phyloP scores from a whole-genome alignment of 2,113 vertebrate genomes.

The Charadrius vociferus region DNA sequence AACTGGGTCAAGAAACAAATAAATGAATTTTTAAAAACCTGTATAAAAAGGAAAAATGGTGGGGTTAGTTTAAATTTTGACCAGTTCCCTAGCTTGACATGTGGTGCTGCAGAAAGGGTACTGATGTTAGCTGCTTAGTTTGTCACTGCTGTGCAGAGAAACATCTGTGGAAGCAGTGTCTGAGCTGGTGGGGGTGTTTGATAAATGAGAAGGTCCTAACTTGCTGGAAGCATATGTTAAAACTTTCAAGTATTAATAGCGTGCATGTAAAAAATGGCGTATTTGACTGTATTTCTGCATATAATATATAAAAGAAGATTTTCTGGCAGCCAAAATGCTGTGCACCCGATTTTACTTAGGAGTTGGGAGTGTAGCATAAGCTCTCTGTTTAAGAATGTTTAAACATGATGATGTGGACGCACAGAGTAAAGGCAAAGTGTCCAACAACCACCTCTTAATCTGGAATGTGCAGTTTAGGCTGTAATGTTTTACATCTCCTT shows the following conservation, averaged over 20 bases:
- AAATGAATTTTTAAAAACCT: neutral
- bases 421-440: neutral
- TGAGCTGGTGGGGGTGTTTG: neutral
- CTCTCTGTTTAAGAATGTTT: neutral
- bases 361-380: neutral
- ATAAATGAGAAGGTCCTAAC: neutral
- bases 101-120: neutral
- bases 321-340: neutral
- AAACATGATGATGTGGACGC: neutral
- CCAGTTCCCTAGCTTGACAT: neutral
- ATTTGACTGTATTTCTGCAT: neutral
- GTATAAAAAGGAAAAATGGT: neutral
- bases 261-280: neutral
- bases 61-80: neutral
- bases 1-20: neutral
- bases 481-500: neutral
- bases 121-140: neutral
- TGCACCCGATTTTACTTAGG: neutral
- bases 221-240: neutral
- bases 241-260: neutral
- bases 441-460: neutral
- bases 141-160: neutral
- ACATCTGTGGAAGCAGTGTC: neutral
- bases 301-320: neutral
- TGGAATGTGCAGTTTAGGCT: neutral